These are phyloP conservation scores for Allolobophora icterica DNA, from an alignment of 2,888 invertebrate species.

Conservation along the genomic window DNA sequence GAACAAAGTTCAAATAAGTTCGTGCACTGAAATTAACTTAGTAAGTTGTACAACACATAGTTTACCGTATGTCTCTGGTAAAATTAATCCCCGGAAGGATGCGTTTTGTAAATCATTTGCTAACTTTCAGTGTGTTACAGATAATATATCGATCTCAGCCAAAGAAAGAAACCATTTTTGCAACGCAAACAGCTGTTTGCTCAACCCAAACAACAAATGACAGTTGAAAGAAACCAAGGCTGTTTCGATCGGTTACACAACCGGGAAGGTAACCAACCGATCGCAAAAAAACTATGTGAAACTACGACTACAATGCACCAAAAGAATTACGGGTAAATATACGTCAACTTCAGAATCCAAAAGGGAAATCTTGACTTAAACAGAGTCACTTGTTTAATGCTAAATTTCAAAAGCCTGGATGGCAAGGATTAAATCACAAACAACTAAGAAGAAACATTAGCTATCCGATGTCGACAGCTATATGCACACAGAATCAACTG, in stretches of 20 bases:
- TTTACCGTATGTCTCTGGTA: neutral
- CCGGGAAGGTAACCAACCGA: neutral
- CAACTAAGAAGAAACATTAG: neutral
- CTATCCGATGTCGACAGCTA: neutral
- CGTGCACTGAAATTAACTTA: slow-evolving; percentile 8
- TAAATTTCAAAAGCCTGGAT: neutral
- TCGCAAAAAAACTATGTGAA: no score
- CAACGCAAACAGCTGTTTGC: no score
- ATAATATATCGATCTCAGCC: neutral
- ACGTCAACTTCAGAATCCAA: neutral
- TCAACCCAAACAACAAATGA: neutral
- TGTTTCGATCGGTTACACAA: neutral
- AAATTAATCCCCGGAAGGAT: neutral
- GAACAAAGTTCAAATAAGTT: neutral
- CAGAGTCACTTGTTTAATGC: neutral
- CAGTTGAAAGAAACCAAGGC: no score
- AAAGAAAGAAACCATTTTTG: neutral
- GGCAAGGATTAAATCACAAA: neutral
- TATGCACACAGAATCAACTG: neutral
- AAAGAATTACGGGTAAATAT: neutral
- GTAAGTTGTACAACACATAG: neutral
- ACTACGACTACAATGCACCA: neutral
- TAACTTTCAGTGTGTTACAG: neutral
- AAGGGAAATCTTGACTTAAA: neutral
- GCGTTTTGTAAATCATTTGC: neutral